These are phyloP conservation scores for Leucophora obtusa DNA, from an alignment of 2,888 invertebrate genomes.

Conservation along the genomic window DNA sequence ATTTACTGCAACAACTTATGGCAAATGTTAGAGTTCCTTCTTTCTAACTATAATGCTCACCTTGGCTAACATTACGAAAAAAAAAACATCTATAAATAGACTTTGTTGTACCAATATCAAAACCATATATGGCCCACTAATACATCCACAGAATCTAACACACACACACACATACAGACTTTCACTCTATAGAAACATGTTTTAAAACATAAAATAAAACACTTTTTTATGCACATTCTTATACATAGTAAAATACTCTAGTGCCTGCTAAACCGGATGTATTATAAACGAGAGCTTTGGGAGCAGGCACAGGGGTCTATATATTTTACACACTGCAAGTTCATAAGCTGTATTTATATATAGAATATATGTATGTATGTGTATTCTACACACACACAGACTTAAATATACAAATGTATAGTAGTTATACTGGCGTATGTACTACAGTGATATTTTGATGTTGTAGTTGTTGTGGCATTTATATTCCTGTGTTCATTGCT, in stretches of 20 bases:
- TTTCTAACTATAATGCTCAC: conserved; percentile 16
- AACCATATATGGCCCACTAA: not conserved
- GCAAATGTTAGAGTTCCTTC: conserved; percentile 28
- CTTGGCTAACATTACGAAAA: conserved; percentile 34
- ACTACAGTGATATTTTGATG: not conserved
- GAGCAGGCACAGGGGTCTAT: conserved; percentile 20
- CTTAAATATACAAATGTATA: not conserved
- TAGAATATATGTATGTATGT: not conserved
- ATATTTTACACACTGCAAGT: conserved; percentile 22
- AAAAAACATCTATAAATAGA: not conserved
- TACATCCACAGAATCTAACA: not conserved
- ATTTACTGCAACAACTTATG: conserved; percentile 22
- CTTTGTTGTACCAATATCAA: not conserved
- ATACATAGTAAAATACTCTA: conserved; percentile 46
- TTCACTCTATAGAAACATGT: not conserved
- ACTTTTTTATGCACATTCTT: conserved; percentile 42
- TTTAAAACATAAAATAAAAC: conserved; percentile 31
- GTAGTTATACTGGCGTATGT: not conserved
- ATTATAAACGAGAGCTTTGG: conserved; percentile 51
- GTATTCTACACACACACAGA: not conserved
- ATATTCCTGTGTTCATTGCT: conserved; percentile 34
- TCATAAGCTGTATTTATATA: conserved; percentile 26
- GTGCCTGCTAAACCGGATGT: conserved; percentile 50
- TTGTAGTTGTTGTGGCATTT: conserved; percentile 11
- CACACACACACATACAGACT: not conserved